Conservation (phyloP, 2,113 vertebrate genomes). For the Ptilorrhoa leucosticta region DNA sequence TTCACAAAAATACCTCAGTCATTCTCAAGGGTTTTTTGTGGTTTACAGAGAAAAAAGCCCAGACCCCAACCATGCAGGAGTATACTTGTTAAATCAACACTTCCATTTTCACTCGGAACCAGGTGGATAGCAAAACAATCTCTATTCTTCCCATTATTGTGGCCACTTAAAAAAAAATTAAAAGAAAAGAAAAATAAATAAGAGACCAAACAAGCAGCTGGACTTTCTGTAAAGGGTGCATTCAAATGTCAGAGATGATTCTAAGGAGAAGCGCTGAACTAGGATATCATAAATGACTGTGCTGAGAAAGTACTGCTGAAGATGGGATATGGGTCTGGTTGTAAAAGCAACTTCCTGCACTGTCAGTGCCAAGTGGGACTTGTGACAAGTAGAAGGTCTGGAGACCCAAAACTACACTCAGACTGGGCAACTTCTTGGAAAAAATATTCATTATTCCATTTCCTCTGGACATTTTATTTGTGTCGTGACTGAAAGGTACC, state of each 20-base stretch:
- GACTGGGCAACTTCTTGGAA: neutral
- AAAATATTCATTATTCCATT: neutral
- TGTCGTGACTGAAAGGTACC: neutral
- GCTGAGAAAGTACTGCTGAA: neutral
- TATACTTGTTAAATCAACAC: neutral
- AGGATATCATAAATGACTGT: neutral
- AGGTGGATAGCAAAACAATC: neutral
- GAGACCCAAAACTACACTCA: neutral
- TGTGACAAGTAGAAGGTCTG: neutral
- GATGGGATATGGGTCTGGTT: neutral
- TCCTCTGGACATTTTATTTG: neutral
- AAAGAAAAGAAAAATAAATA: fast-evolving
- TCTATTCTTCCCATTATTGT: neutral
- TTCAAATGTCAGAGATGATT: neutral
- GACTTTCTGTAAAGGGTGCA: neutral
- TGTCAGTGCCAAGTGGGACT: neutral
- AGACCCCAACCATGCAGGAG: neutral
- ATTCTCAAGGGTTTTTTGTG: neutral
- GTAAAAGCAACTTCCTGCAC: neutral
- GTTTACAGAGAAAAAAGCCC: neutral
- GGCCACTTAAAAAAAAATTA: neutral
- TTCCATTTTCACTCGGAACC: neutral
- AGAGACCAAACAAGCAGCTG: neutral
- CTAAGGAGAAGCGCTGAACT: neutral
- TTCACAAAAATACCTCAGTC: neutral